phyloP scores from a whole-genome alignment of 2,797 vertebrate genomes.

The Lepilemur ruficaudatus region DNA sequence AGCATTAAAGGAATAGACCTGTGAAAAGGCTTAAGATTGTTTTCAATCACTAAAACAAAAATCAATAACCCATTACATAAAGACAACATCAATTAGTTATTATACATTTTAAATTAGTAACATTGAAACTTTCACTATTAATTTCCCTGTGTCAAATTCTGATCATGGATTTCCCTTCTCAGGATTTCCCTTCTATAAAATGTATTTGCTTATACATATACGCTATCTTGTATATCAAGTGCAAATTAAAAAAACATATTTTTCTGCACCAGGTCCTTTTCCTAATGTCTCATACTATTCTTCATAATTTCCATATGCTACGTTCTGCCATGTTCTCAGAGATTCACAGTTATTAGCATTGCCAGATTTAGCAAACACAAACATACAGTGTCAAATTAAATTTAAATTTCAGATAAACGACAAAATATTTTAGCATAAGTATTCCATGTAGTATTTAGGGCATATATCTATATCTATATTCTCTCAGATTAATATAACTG shows the following conservation, averaged over 20 bases:
- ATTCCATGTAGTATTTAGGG: neutral
- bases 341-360: neutral
- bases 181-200: neutral
- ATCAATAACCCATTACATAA: conserved; percentile 10
- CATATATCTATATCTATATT: neutral
- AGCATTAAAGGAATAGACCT: neutral
- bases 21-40: neutral
- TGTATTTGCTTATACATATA: neutral
- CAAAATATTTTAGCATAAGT: neutral
- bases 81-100: neutral
- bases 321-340: neutral
- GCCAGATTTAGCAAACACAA: conserved; percentile 3
- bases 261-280: neutral
- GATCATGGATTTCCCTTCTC: neutral
- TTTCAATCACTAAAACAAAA: conserved; percentile 56
- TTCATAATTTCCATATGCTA: neutral
- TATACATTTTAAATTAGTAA: neutral
- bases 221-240: neutral
- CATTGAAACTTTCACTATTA: neutral
- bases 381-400: neutral
- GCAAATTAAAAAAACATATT: neutral
- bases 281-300: neutral
- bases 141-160: neutral
- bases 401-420: neutral
- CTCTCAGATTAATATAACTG: neutral